Evolutionary conservation across 37 sponge, comb jelly and placozoan genomes (phyloP), one percentile per base, ranked within the genome.

Genomic region (Aplysina aerophoba): DNA sequence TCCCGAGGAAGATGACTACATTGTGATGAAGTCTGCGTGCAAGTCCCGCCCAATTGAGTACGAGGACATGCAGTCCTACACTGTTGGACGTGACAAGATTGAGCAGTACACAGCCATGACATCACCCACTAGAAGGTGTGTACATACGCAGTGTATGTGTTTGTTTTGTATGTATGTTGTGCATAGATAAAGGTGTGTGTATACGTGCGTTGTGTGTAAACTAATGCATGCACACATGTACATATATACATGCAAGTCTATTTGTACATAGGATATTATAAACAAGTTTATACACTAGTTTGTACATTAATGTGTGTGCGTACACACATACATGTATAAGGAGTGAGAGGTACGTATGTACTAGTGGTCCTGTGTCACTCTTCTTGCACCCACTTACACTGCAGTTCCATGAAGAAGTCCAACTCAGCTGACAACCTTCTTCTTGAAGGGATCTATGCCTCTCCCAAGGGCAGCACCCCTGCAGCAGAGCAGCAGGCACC

Each of bases 11-110:
- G 78, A 75, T 75, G 78, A 53, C 54, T 75, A 75, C 40, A 44
- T 53, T 12, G 14, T 24, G 25, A 75, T 75, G 78, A 50, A 21
- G 25, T 75, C 78, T 40, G 73, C 28, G 3, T 37, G 27, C 71
- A 30, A 30, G 50, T 3, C 28, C 6, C 4, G 28, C 2, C 71
- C 71, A 69, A 35, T 34, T 16, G 71, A 69, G 33, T 69, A 69
- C 33, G 71, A 69, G 34, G 17, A 34, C 35, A 69, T 69, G 71
- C 27, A 27, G 4, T 27, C 71, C 11, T 35, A 69, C 33, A 1
- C 40, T 40, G 78, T 75, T 36, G 78, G 54, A 36, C 44, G 54
- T 21, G 16, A 75, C 13, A 75, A 75, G 53, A 75, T 75, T 16
- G 24, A 75, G 78, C 22, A 75, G 15, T 75, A 75, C 40, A 25